Percentiles rank a stretch among this genome's conserved stretches.
Conservation (phyloP, 2,113 vertebrate genomes). For the Pelecanus crispus region DNA sequence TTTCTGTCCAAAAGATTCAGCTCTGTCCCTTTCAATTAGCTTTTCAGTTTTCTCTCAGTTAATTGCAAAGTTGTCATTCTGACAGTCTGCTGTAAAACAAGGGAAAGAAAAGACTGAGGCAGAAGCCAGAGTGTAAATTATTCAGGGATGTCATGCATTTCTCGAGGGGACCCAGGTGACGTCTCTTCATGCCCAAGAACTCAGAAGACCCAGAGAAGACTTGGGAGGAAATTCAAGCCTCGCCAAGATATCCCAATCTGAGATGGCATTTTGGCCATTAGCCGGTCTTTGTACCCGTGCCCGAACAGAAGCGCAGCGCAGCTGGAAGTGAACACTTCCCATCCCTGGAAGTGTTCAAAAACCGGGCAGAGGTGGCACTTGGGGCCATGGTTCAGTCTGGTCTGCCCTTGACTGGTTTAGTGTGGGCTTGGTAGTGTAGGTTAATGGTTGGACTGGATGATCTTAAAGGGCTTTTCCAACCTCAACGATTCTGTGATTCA, state of each 20-base stretch:
- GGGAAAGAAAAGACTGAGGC: neutral
- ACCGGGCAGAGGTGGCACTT: no score
- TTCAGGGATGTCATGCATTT: neutral
- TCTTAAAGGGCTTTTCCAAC: no score
- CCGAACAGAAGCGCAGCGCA: neutral
- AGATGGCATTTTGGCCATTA: neutral
- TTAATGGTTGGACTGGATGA: no score
- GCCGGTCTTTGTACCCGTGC: neutral
- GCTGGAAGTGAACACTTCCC: no score
- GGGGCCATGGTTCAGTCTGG: no score
- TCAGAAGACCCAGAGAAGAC: neutral
- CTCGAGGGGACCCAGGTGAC: neutral
- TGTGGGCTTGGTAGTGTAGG: no score
- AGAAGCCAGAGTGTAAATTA: neutral
- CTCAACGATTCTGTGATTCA: no score
- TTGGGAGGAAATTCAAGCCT: neutral
- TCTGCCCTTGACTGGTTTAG: no score
- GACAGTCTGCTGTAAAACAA: neutral
- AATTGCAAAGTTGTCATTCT: neutral
- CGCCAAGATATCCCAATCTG: fast-evolving
- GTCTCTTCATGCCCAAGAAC: neutral
- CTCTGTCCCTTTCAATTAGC: neutral
- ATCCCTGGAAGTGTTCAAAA: no score
- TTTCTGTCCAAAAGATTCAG: neutral
- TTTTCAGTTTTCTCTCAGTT: neutral